phyloP scores from a whole-genome alignment of 2,888 invertebrate genomes.

The Nymphalis c-album region DNA sequence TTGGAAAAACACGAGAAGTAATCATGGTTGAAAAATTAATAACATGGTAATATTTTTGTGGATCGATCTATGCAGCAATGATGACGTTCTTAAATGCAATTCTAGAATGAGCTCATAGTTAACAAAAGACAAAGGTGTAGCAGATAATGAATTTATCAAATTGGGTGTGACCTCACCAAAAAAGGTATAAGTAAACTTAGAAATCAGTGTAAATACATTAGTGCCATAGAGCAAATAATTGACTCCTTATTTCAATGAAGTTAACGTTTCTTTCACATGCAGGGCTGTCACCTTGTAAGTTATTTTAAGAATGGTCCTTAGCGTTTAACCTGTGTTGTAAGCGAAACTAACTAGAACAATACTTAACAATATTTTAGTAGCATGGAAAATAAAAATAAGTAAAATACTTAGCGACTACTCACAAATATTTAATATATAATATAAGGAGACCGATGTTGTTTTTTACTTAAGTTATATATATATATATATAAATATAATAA shows the following conservation, averaged over 20 bases:
- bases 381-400: too few relatives aligned
- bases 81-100: conserved; percentile 56
- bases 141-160: conserved; percentile 58
- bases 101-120: conserved; percentile 54
- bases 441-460: too few relatives aligned
- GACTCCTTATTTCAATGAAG: conserved; percentile 39
- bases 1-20: conserved; percentile 58
- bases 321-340: too few relatives aligned
- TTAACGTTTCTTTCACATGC: conserved; percentile 25
- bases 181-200: conserved; percentile 66
- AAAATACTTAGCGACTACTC: too few relatives aligned
- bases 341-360: too few relatives aligned
- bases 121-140: conserved; percentile 54
- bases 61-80: conserved; percentile 36
- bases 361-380: too few relatives aligned
- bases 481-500: too few relatives aligned
- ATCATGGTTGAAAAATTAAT: conserved; percentile 56
- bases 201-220: conserved; percentile 69
- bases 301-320: not conserved
- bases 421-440: too few relatives aligned
- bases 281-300: conserved; percentile 21
- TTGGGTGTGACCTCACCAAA: conserved; percentile 66
- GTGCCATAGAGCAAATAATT: conserved; percentile 41
- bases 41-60: conserved; percentile 41
- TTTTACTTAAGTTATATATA: too few relatives aligned